A percentile compares a stretch with the other conserved stretches of the same genome.
Evolutionary conservation across 53 echinoderm and acorn worm species (phyloP).

Genomic region (Hippasteria phrygiana): DNA sequence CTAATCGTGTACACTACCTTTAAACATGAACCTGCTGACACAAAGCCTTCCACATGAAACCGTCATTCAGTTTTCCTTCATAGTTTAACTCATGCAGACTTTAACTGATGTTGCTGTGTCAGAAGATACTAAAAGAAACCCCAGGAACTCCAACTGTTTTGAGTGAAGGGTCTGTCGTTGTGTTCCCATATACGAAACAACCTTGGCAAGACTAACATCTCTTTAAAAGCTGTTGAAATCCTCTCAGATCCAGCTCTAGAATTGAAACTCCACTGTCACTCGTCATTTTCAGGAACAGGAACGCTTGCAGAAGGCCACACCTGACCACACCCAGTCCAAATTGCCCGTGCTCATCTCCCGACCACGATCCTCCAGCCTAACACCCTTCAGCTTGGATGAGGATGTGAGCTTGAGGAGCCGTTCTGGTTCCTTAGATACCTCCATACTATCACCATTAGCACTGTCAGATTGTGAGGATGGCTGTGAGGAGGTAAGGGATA

Average conservation of each 20-base stretch:
- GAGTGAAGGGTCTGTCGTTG: too few relatives aligned
- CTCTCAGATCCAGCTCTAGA: not conserved
- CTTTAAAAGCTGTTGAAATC: too few relatives aligned
- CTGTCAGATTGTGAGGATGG: slow-evolving; percentile 53
- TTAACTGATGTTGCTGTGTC: too few relatives aligned
- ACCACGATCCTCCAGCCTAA: slow-evolving; percentile 34
- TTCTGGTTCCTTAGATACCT: slow-evolving; percentile 43
- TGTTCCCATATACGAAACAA: too few relatives aligned
- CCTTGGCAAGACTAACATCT: too few relatives aligned
- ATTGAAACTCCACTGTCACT: not conserved
- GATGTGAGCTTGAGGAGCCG: slow-evolving; percentile 44
- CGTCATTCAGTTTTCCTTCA: too few relatives aligned
- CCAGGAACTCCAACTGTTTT: too few relatives aligned
- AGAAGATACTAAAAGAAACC: too few relatives aligned
- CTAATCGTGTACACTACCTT: too few relatives aligned
- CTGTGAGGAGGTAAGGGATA: slow-evolving; percentile 18
- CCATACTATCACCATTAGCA: slow-evolving; percentile 39
- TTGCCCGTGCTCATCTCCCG: slow-evolving; percentile 40
- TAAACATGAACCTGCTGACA: too few relatives aligned
- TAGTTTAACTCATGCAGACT: too few relatives aligned
- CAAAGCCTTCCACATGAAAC: too few relatives aligned
- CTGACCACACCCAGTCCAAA: slow-evolving; percentile 14
- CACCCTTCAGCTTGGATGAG: slow-evolving; percentile 26
- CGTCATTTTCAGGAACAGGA: slow-evolving; percentile 19
- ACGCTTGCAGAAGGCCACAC: slow-evolving; percentile 8